Evolutionary conservation across 2,113 vertebrate genomes (phyloP), one percentile per base, ranked within the genome.

Genomic region (Callopanchax toddi): DNA sequence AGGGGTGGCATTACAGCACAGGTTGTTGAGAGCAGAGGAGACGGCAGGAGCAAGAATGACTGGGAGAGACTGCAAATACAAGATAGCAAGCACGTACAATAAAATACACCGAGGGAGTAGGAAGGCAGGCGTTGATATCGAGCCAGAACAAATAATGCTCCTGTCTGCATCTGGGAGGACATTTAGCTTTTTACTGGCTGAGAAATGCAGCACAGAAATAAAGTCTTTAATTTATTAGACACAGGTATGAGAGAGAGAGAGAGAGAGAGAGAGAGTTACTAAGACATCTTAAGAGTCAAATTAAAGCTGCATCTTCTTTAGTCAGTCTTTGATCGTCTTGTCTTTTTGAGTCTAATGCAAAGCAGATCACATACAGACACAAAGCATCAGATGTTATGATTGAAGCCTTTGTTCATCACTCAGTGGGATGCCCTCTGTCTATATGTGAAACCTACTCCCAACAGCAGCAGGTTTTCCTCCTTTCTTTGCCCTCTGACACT

Each of bases 1-100:
- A 67, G 61, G 84, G 85, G 84, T 86, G 83, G 86, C 79, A 81
- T 86, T 83, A 78, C 72, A 72, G 71, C 81, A 83, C 84, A 74
- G 83, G 77, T 79, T 74, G 82, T 73, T 78, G 83, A 86, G 82
- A 68, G 76, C 70, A 65, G 39, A 70, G 67, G 44, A 60, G 80
- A 53, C 74, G 42, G 67, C 51, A 58, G 16, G 21, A 48, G 57
- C 16, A 32, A 67, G 51, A 62, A 51, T 67, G 75, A 79, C 55
- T 74, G 52, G 61, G 76, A 55, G 45, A 39, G 67, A 73, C 75
- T 81, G 84, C 71, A 69, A 84, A 87, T 78, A 76, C 69, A 60
- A 79, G 69, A 79, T 67, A 71, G 73, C n/a, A 9, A 48, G 57
- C 50, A 67, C 21, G 18, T 73, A 66, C 42, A 20, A 67, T 48